Evolutionary conservation across 2,797 vertebrate species (phyloP).

Genomic region (Channallabes apus): DNA sequence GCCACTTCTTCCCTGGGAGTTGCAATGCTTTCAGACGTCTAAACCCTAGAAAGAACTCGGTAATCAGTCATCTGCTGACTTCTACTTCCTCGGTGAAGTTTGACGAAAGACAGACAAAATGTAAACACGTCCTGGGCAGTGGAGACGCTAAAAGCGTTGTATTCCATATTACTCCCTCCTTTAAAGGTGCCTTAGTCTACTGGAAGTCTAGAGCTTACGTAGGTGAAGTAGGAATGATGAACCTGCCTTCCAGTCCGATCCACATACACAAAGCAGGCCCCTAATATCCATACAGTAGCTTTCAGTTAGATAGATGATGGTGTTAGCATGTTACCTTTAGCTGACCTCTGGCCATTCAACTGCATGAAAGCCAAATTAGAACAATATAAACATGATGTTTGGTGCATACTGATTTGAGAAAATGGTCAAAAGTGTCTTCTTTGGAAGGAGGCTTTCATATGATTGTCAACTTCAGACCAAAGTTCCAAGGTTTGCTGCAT

Average conservation of each 20-base stretch:
- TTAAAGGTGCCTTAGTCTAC: not conserved
- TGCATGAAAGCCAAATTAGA: not conserved
- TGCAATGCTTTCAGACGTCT: conserved; percentile 59
- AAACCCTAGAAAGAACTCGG: conserved; percentile 22
- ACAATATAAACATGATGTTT: not conserved
- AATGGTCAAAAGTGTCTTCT: not conserved
- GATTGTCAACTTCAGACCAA: not conserved
- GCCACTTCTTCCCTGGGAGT: conserved; percentile 70
- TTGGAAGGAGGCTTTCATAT: not conserved
- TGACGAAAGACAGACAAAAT: not conserved
- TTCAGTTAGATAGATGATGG: not conserved
- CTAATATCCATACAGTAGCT: no score
- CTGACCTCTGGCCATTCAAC: not conserved
- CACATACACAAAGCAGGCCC: not conserved
- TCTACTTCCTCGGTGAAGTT: not conserved
- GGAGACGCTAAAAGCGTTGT: not conserved
- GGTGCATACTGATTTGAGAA: not conserved
- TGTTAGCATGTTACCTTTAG: not conserved
- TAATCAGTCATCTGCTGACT: conserved; percentile 29
- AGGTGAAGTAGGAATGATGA: not conserved
- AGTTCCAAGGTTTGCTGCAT: not conserved
- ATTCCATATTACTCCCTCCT: no score
- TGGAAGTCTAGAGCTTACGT: not conserved
- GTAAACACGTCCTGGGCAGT: not conserved
- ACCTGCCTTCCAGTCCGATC: not conserved